These are phyloP conservation scores for Ptyas mucosa DNA, from an alignment of 2,113 vertebrate species.

Conservation along the genomic window DNA sequence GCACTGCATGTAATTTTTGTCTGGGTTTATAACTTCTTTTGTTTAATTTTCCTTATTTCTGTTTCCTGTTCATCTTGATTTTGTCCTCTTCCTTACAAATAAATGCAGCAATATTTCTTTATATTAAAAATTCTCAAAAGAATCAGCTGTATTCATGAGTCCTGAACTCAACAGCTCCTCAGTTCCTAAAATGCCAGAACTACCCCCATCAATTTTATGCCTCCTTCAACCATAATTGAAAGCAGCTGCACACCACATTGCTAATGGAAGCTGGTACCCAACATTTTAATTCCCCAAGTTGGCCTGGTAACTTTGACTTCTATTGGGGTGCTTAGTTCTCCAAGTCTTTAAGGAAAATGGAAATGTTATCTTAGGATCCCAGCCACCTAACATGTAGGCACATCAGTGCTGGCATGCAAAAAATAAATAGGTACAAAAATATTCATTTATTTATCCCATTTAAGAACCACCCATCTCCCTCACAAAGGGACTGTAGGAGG, in stretches of 20 bases:
- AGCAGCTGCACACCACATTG: background rate
- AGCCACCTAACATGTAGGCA: background rate
- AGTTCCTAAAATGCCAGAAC: background rate
- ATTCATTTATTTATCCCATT: too few relatives aligned
- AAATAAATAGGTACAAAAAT: too few relatives aligned
- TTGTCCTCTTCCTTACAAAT: background rate
- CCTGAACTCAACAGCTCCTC: background rate
- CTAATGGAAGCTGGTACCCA: background rate
- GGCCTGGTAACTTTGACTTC: background rate
- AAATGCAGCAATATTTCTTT: background rate
- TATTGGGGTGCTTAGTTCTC: background rate
- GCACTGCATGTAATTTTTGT: background rate
- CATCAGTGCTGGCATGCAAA: background rate
- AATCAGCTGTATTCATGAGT: background rate
- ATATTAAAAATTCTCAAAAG: background rate
- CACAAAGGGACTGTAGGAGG: background rate
- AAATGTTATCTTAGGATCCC: background rate
- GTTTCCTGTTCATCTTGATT: background rate
- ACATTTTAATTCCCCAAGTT: background rate
- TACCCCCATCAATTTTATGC: background rate
- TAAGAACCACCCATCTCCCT: too few relatives aligned
- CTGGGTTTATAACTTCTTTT: background rate
- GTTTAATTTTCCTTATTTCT: background rate
- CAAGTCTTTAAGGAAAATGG: background rate
- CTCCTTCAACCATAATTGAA: background rate